Conservation (phyloP, 2,888 invertebrate genomes). For the Lasioglossum calceatum region DNA sequence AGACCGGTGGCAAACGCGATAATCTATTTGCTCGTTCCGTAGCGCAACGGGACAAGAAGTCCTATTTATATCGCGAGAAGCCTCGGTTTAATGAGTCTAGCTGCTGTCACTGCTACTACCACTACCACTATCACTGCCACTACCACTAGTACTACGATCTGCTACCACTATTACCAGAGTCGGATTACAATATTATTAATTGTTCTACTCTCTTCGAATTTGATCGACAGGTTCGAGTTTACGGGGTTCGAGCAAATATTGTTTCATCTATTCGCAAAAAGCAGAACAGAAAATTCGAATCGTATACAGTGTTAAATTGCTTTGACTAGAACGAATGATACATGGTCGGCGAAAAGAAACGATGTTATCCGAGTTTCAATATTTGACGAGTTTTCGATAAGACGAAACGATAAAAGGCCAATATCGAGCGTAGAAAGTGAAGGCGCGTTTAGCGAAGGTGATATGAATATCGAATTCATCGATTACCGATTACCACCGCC, state of each 20-base stretch:
- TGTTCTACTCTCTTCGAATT: neutral
- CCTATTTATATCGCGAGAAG: slow-evolving; percentile 82
- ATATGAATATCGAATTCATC: slow-evolving; percentile 66
- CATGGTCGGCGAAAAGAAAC: slow-evolving; percentile 6
- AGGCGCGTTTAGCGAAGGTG: slow-evolving; percentile 36
- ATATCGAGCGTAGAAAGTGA: slow-evolving; percentile 49
- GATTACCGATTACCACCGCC: slow-evolving; percentile 60
- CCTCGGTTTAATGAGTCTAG: slow-evolving; percentile 82
- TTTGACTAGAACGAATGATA: neutral
- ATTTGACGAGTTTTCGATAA: slow-evolving; percentile 51
- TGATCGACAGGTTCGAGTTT: neutral
- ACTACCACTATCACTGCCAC: neutral
- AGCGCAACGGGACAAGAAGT: slow-evolving; percentile 71
- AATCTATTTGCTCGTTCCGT: slow-evolving; percentile 73
- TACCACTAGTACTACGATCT: neutral
- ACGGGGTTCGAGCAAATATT: neutral
- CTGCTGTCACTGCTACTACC: slow-evolving; percentile 80
- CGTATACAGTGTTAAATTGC: neutral
- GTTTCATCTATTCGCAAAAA: neutral
- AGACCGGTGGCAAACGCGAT: slow-evolving; percentile 64
- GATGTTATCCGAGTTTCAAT: slow-evolving; percentile 29
- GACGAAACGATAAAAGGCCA: slow-evolving; percentile 42
- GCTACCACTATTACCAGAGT: slow-evolving; percentile 5
- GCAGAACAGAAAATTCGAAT: neutral
- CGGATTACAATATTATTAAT: slow-evolving; percentile 25